Percentiles rank a stretch among this genome's conserved stretches.
phyloP scores from a whole-genome alignment of 2,113 vertebrate species.

The Chloroceryle aenea region DNA sequence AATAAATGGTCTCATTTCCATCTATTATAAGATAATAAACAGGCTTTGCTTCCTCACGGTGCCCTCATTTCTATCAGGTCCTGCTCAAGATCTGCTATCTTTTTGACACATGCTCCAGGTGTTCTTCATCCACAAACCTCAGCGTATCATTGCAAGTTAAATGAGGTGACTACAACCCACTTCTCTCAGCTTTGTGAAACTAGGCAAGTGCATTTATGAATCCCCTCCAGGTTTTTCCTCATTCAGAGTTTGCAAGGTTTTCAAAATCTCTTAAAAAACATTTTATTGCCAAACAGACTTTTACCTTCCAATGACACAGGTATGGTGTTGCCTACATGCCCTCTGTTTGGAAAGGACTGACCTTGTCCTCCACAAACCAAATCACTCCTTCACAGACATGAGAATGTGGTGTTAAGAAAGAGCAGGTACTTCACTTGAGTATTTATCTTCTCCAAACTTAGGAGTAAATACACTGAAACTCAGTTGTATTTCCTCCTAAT shows the following conservation, averaged over 20 bases:
- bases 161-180: neutral
- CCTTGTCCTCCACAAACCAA: neutral
- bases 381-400: neutral
- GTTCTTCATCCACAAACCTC: slow-evolving; percentile 23
- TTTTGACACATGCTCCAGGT: slow-evolving; percentile 3
- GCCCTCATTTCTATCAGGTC: neutral
- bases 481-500: neutral
- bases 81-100: neutral
- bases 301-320: neutral
- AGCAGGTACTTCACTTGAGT: neutral
- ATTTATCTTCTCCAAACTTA: neutral
- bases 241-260: neutral
- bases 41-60: neutral
- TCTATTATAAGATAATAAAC: slow-evolving; percentile 9
- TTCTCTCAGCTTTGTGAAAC: neutral
- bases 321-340: neutral
- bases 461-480: neutral
- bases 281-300: neutral
- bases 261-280: neutral
- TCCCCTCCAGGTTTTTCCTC: neutral
- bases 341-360: neutral
- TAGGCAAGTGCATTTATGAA: neutral
- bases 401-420: neutral
- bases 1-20: slow-evolving; percentile 32
- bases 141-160: neutral